Evolutionary conservation across 2,113 vertebrate species (phyloP).

Genomic region (Macquaria australasica): DNA sequence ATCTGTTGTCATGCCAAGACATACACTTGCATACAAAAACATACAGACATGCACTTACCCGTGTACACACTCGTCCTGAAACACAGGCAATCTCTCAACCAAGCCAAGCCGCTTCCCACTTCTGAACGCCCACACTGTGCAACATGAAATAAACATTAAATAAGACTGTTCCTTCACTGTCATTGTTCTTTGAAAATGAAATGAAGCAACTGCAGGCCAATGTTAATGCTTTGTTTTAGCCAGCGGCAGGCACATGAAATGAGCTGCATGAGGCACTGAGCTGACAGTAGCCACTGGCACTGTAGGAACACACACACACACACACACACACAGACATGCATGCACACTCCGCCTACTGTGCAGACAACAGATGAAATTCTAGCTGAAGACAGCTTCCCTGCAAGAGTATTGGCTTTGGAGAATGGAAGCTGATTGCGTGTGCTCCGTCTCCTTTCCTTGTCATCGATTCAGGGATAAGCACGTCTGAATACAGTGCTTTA

Average conservation of each 20-base stretch:
- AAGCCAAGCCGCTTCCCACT: slow-evolving; percentile 69
- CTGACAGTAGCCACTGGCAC: slow-evolving; percentile 81
- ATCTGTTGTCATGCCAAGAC: slow-evolving; percentile 65
- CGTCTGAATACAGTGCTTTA: slow-evolving; percentile 64
- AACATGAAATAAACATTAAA: slow-evolving; percentile 81
- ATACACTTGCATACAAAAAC: slow-evolving; percentile 49
- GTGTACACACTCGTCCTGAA: slow-evolving; percentile 54
- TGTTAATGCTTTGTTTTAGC: slow-evolving; percentile 82
- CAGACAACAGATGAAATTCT: slow-evolving; percentile 76
- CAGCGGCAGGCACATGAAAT: slow-evolving; percentile 77
- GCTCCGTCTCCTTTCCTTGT: slow-evolving; percentile 66
- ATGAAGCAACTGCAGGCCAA: slow-evolving; percentile 77
- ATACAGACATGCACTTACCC: slow-evolving; percentile 54
- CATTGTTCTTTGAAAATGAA: slow-evolving; percentile 81
- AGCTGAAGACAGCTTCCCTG: slow-evolving; percentile 73
- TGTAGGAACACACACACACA: slow-evolving; percentile 64
- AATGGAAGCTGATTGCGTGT: slow-evolving; percentile 77
- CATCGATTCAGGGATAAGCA: slow-evolving; percentile 78
- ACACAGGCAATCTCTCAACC: slow-evolving; percentile 61
- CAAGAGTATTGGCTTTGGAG: slow-evolving; percentile 78
- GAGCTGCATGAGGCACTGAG: slow-evolving; percentile 72
- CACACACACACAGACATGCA: slow-evolving; percentile 36
- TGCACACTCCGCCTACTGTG: slow-evolving; percentile 49
- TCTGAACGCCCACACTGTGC: slow-evolving; percentile 74
- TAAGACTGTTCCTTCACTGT: slow-evolving; percentile 71